Conservation (phyloP, 2,797 vertebrate genomes). For the Phoeniculus purpureus region DNA sequence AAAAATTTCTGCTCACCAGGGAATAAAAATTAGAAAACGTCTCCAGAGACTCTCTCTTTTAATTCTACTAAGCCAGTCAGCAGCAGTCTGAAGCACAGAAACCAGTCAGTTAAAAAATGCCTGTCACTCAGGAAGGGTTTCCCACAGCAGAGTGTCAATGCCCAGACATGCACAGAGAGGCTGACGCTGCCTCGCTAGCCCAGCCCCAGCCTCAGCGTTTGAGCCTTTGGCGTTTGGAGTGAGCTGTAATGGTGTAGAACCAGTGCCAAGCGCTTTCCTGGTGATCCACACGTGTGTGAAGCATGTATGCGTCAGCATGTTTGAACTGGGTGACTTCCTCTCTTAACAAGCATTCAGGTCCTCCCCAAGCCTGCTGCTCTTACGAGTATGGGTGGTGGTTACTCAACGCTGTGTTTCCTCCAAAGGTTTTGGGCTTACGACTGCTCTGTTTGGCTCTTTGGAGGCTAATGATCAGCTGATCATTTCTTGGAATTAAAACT, state of each 20-base stretch:
- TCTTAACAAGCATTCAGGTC: background rate
- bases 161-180: background rate
- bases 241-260: background rate
- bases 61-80: background rate
- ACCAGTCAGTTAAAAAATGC: background rate
- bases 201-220: background rate
- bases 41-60: conserved; percentile 13
- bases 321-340: background rate
- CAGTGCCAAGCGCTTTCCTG: background rate
- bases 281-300: background rate
- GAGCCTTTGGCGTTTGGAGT: accelerated
- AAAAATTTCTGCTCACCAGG: conserved; percentile 20
- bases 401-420: accelerated
- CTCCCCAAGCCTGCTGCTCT: background rate
- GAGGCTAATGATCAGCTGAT: background rate
- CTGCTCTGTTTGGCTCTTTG: background rate
- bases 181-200: background rate
- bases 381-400: background rate
- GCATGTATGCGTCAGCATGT: background rate
- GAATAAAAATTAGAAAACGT: conserved; percentile 41
- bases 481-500: accelerated
- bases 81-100: background rate
- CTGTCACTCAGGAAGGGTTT: background rate
- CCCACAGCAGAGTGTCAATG: background rate
- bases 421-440: accelerated